A percentile compares a stretch with the other conserved stretches of the same genome.
Evolutionary conservation across 2,113 vertebrate species (phyloP).

Genomic region (Conger conger): DNA sequence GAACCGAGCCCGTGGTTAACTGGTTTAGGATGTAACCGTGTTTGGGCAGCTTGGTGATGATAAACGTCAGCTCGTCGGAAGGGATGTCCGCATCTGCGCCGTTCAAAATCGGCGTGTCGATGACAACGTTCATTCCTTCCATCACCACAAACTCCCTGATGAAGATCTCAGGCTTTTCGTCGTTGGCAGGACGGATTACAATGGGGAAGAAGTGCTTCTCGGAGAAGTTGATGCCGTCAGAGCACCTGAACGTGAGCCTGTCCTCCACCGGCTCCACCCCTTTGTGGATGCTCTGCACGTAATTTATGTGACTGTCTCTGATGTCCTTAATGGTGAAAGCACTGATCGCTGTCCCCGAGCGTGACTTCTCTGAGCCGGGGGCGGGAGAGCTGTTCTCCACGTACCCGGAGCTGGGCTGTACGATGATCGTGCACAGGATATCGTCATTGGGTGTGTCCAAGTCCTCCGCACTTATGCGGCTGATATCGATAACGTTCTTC

Average conservation of each 20-base stretch:
- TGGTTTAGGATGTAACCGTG: slow-evolving; percentile 86
- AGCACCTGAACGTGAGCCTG: slow-evolving; percentile 86
- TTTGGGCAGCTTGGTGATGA: slow-evolving; percentile 76
- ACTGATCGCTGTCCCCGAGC: slow-evolving; percentile 84
- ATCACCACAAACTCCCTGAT: slow-evolving; percentile 86
- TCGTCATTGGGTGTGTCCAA: slow-evolving; percentile 81
- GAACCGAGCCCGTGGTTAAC: slow-evolving; percentile 76
- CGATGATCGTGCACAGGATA: slow-evolving; percentile 86
- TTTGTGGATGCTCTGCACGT: slow-evolving; percentile 90
- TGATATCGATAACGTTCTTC: slow-evolving; percentile 71
- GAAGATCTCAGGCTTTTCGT: slow-evolving; percentile 90
- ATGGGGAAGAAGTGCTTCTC: slow-evolving; percentile 82
- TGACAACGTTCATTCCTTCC: slow-evolving; percentile 91
- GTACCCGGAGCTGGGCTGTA: slow-evolving; percentile 85
- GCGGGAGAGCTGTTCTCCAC: slow-evolving; percentile 92
- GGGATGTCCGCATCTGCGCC: slow-evolving; percentile 85
- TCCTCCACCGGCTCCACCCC: slow-evolving; percentile 89
- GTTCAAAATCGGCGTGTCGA: slow-evolving; percentile 82
- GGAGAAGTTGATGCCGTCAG: slow-evolving; percentile 91
- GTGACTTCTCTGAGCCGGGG: slow-evolving; percentile 93
- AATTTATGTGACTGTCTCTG: slow-evolving; percentile 79
- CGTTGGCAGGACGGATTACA: slow-evolving; percentile 80
- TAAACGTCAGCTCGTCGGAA: slow-evolving; percentile 74
- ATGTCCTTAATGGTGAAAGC: slow-evolving; percentile 88
- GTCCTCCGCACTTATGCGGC: slow-evolving; percentile 79